Base-by-base conservation (phyloP, 2,113 vertebrate species). In the Camelus dromedarius region DNA sequence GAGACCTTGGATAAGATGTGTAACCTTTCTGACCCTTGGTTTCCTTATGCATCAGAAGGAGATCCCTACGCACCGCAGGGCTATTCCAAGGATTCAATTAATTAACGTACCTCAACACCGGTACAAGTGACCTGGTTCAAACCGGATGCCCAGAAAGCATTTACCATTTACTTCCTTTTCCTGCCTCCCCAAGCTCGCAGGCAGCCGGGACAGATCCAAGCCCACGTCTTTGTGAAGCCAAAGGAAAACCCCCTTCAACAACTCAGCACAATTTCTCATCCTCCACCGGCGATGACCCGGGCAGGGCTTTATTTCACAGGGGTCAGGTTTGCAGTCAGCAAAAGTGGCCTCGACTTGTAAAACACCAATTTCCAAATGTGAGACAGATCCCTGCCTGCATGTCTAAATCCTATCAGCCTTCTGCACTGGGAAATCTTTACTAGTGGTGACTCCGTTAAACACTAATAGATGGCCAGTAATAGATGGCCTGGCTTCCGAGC, bases 381-480 rank as follows among this genome's bases (percentile, higher is more conserved):
- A 72, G 92, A 60, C 38, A 48, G 54, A 76, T 91, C 66, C 73
- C 82, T 60, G 42, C 48, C 96, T 56, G 42, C 62, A 95, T 83
- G 91, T 96, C 72, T 73, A 77, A 96, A 97, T 97, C 93, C 80
- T 95, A 35, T 95, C 95, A 96, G 77, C 80, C 28, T 56, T 28
- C 85, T 11, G n/a, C 16, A 97, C 79, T 81, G 50, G 46, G 58
- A 67, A 92, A 83, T 93, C 66, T 95, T 91, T 62, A 38, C 32
- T 50, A 56, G 97, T 70, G n/a, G 95, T 69, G 95, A 98, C 97
- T 98, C 96, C 46, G 97, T 93, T 97, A 98, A 97, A 97, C 92
- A 94, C 28, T 83, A 98, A 96, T 84, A 97, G 88, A 97, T 91
- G 70, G 97, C 96, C 56, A 64, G 35, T 83, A 98, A 96, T 84